These are phyloP conservation scores for Champsocephalus esox DNA, from an alignment of 2,797 vertebrate species.

Conservation along the genomic window DNA sequence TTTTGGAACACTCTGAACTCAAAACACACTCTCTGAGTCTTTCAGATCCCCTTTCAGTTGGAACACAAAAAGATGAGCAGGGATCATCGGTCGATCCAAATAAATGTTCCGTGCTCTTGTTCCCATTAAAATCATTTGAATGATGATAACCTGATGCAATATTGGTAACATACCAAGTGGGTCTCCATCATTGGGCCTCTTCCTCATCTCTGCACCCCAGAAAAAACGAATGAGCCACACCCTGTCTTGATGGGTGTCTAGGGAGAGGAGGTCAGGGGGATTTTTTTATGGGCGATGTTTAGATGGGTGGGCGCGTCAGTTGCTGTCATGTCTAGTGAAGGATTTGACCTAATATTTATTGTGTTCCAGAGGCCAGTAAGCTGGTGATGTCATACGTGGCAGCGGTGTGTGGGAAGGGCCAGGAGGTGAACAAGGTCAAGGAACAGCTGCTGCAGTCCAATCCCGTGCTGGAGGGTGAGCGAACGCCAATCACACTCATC, in stretches of 20 bases:
- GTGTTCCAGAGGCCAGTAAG: slow-evolving; percentile 95
- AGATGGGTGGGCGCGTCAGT: slow-evolving; percentile 30
- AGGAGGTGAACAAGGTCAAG: slow-evolving; percentile 99
- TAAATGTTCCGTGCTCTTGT: slow-evolving; percentile 26
- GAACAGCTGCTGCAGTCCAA: slow-evolving; percentile 99
- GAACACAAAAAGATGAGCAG: slow-evolving; percentile 27
- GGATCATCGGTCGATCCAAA: slow-evolving; percentile 31
- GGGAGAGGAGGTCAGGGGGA: slow-evolving; percentile 72
- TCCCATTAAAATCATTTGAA: slow-evolving; percentile 33
- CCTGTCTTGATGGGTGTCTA: slow-evolving; percentile 50
- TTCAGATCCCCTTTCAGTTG: slow-evolving; percentile 13
- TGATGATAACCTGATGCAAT: slow-evolving; percentile 75
- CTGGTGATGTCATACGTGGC: slow-evolving; percentile 99
- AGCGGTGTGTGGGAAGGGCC: slow-evolving; percentile 98
- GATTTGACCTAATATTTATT: slow-evolving; percentile 58
- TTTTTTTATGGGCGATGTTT: slow-evolving; percentile 41
- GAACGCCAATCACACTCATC: neutral
- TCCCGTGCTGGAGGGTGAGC: slow-evolving; percentile 97
- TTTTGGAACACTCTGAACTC: slow-evolving; percentile 9
- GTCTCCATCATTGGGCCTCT: slow-evolving; percentile 15
- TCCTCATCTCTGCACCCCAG: slow-evolving; percentile 21
- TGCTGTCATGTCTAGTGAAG: slow-evolving; percentile 52
- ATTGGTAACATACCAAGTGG: slow-evolving; percentile 47
- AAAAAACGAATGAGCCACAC: slow-evolving; percentile 41
- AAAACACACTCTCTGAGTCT: neutral